phyloP scores from a whole-genome alignment of 1,140 invertebrate species.

The Aphidius ervi region DNA sequence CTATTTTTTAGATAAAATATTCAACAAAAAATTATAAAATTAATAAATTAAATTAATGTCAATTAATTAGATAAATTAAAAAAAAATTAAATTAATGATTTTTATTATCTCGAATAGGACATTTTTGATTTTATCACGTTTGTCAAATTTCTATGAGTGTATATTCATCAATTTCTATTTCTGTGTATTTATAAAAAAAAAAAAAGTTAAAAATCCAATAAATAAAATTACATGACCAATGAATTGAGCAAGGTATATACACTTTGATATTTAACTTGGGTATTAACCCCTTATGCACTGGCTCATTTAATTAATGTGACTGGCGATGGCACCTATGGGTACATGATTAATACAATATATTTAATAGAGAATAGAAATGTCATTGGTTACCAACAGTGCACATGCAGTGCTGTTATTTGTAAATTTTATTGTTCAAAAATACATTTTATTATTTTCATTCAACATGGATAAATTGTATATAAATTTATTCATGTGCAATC shows the following conservation, averaged over 20 bases:
- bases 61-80: too few relatives aligned
- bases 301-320: too few relatives aligned
- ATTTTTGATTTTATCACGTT: slow-evolving; percentile 25
- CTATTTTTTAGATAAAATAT: too few relatives aligned
- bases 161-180: neutral
- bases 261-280: too few relatives aligned
- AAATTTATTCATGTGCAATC: neutral
- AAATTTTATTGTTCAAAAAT: slow-evolving; percentile 4
- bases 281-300: too few relatives aligned
- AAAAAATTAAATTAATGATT: too few relatives aligned
- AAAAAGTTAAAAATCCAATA: too few relatives aligned
- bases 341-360: slow-evolving; percentile 2
- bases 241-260: too few relatives aligned
- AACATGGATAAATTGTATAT: too few relatives aligned
- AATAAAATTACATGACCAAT: neutral
- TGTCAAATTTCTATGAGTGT: slow-evolving; percentile 5
- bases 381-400: slow-evolving; percentile 15
- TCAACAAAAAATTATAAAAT: too few relatives aligned
- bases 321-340: slow-evolving; percentile 7
- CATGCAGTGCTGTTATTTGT: slow-evolving; percentile 22
- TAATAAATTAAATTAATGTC: too few relatives aligned
- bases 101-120: neutral
- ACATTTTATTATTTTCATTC: neutral
- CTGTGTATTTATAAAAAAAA: too few relatives aligned
- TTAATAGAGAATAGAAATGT: slow-evolving; percentile 13